Evolutionary conservation across 2,113 vertebrate genomes (phyloP).

Genomic region (Xiphophorus maculatus): DNA sequence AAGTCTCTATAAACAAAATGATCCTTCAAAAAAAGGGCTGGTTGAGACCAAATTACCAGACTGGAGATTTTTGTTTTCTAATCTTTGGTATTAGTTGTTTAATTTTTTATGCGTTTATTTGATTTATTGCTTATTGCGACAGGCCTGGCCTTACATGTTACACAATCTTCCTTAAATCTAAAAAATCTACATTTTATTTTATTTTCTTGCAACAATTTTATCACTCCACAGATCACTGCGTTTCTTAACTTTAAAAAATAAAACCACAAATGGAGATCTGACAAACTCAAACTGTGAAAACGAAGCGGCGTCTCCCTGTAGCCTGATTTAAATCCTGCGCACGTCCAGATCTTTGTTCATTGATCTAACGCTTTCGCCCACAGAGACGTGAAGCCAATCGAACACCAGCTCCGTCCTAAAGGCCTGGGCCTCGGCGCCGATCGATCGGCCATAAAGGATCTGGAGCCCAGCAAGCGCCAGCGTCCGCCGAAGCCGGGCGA

Average conservation of each 20-base stretch:
- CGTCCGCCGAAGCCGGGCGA: slow-evolving; percentile 81
- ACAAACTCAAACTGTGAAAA: background rate
- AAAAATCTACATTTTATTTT: background rate
- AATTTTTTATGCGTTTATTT: too few relatives aligned
- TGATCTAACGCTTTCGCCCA: slow-evolving; percentile 6
- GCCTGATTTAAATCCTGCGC: slow-evolving; percentile 10
- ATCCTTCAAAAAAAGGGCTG: too few relatives aligned
- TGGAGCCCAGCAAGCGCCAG: slow-evolving; percentile 69
- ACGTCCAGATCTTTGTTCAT: slow-evolving; percentile 1
- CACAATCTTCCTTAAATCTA: too few relatives aligned
- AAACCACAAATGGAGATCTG: background rate
- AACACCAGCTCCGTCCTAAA: slow-evolving; percentile 85
- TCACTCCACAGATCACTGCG: background rate
- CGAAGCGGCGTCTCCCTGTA: background rate
- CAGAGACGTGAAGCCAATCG: slow-evolving; percentile 86
- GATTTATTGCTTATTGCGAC: too few relatives aligned
- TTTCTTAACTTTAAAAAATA: background rate
- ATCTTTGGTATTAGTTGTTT: too few relatives aligned
- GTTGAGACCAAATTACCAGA: too few relatives aligned
- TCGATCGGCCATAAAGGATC: slow-evolving; percentile 78
- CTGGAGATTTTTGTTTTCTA: too few relatives aligned
- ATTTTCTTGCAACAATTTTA: background rate
- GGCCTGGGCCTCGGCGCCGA: slow-evolving; percentile 90
- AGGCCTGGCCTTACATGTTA: too few relatives aligned
- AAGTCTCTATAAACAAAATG: too few relatives aligned